Percentiles rank a stretch among this genome's conserved stretches.
phyloP scores from a whole-genome alignment of 2,113 vertebrate species.

The Talpa occidentalis region DNA sequence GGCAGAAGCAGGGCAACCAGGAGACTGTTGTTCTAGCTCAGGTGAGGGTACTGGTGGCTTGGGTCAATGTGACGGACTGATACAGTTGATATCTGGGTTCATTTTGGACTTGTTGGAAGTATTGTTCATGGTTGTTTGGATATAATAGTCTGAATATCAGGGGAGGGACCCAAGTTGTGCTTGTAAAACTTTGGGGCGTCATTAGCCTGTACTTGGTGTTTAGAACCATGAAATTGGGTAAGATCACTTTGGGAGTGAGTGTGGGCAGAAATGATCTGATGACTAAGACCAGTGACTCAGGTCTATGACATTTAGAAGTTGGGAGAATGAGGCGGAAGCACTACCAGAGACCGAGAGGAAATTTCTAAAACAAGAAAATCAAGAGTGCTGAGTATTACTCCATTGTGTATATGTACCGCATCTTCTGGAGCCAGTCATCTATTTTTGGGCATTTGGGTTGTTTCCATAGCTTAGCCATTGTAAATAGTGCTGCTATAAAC shows the following conservation, averaged over 20 bases:
- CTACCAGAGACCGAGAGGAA: neutral
- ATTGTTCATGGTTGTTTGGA: neutral
- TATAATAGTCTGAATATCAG: neutral
- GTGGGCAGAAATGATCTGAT: neutral
- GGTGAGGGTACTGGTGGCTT: no score
- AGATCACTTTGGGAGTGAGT: neutral
- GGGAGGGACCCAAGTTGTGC: neutral
- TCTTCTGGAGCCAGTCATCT: no score
- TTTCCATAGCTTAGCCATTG: no score
- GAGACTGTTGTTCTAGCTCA: neutral
- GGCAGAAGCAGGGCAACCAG: neutral
- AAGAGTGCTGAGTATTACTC: no score
- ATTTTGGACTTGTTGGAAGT: neutral
- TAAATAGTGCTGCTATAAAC: no score
- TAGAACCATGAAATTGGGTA: neutral
- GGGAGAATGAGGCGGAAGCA: neutral
- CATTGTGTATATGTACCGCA: no score
- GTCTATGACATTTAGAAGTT: neutral
- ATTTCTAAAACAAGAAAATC: neutral
- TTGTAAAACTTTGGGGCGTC: neutral
- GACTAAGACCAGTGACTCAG: neutral
- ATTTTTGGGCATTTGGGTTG: no score
- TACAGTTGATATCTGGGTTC: neutral
- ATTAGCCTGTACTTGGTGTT: neutral
- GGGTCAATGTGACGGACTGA: neutral